Evolutionary conservation across 2,888 invertebrate genomes (phyloP), one percentile per base, ranked within the genome.

Genomic region (Cordilura impudica): DNA sequence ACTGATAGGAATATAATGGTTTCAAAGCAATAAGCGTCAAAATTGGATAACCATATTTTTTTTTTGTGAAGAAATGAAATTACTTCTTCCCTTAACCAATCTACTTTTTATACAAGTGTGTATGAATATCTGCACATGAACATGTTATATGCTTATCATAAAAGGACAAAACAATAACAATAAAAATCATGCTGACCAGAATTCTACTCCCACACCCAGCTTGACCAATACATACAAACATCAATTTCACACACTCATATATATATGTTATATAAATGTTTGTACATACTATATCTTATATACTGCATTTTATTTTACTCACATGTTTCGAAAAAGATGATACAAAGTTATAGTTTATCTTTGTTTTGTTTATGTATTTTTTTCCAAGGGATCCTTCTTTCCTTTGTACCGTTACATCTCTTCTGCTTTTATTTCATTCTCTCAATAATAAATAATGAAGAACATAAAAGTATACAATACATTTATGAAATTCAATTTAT

Each of bases 111-210:
- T 29, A 51, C 18, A 58, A 10, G 51, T 53, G 10, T 23, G 45
- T 45, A 12, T 47, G 18, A 19, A 4, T 35, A 35, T 51, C 19
- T 43, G 45, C 19, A 58, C 31, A 61, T 61, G 61, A 47, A 51
- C 53, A 74, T 70, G 71, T 79, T 67, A 75, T 71, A 53, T 67
- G 71, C 75, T 71, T 83, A 84, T 84, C 84, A 84, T 87, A 86
- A 84, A 85, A 83, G 84, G 83, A 86, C 86, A 86, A 85, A 86
- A 84, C 85, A 86, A 86, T 87, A 87, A 87, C 86, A 86, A 86
- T 87, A 86, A 86, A 87, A 86, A 86, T 86, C 84, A 86, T 84
- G 83, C 81, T 85, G 74, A 75, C 78, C 86, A 83, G 83, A 82
- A 73, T 77, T 66, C 72, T 61, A 71, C 60, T 45, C 67, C 71